Conservation (phyloP, 2,113 vertebrate species). For the Cinclus cinclus region DNA sequence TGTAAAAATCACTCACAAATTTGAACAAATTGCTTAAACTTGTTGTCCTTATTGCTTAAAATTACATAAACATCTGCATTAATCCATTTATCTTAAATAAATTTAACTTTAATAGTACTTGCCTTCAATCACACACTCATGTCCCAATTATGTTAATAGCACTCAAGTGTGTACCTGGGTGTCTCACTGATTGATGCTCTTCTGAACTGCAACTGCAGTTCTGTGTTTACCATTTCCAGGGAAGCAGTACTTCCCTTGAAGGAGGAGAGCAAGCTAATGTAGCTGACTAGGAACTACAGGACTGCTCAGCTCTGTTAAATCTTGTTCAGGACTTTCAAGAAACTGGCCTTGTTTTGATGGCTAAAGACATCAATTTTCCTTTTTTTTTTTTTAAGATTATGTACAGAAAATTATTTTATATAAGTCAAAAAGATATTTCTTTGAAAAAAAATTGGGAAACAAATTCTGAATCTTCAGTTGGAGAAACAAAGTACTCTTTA, state of each 20-base stretch:
- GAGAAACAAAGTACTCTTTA: background rate
- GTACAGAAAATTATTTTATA: background rate
- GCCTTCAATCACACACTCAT: background rate
- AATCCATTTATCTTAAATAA: conserved; percentile 24
- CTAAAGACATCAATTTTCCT: background rate
- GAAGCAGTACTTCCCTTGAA: background rate
- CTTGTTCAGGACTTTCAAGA: background rate
- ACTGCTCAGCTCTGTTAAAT: background rate
- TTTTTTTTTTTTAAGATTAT: background rate
- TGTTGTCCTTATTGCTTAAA: background rate
- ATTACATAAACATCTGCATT: background rate
- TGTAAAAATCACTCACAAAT: background rate
- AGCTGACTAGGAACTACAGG: background rate
- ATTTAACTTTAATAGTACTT: conserved; percentile 11
- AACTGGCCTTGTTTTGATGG: background rate
- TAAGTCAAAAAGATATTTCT: background rate
- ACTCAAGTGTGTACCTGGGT: conserved; percentile 4
- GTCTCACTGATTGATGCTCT: background rate
- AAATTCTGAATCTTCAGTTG: background rate
- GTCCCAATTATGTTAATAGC: conserved; percentile 33
- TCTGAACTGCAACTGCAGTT: background rate
- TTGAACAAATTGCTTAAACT: conserved; percentile 15
- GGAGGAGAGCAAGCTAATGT: background rate
- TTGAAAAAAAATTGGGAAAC: background rate
- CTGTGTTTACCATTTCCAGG: background rate